Base-by-base conservation (phyloP, 2,888 invertebrate genomes). In the Chymomyza caudatula region DNA sequence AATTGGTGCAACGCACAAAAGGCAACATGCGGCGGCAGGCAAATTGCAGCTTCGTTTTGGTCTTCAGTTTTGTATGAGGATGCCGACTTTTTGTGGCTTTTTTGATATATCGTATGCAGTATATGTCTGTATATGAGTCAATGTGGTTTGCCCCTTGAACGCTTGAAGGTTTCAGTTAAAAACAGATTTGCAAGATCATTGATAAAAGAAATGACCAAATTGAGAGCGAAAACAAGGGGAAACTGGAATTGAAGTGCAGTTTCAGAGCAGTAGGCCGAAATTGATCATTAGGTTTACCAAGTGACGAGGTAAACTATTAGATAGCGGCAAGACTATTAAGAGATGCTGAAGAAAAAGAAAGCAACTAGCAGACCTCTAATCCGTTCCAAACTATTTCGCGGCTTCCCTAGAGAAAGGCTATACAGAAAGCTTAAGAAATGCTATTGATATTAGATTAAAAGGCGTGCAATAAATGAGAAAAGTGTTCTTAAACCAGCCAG, bases 1-100 rank as follows among this genome's bases (percentile, higher is more conserved):
- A 74, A 72, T 68, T 65, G 65, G 78, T 65, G 60, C 72, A 64
- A 61, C 23, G 23, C 44, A 37, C 17, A 43, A 51, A 66, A 60
- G 25, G 23, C 29, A 37, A 37, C 29, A 37, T 37, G 29, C 11
- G 29, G 29, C 29, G 11, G 29, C 29, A 11, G 29, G 29, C 29
- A 37, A 37, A 37, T 37, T 37, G 29, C 4, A 37, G 11, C 11
- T 37, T 11, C 11, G 29, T 11, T 0, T 37, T 11, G n/a, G n/a
- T n/a, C n/a, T n/a, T n/a, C n/a, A n/a, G n/a, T n/a, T n/a, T n/a
- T n/a, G n/a, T n/a, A n/a, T n/a, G n/a, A n/a, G n/a, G n/a, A n/a
- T n/a, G 29, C 29, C 29, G 11, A 11, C 29, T 11, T 37, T 37
- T 37, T 37, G 29, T 37, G 29, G 29, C n/a, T 37, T 37, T 37